Base-by-base conservation (phyloP, 1,140 invertebrate species). In the Cheumatopsyche charites region DNA sequence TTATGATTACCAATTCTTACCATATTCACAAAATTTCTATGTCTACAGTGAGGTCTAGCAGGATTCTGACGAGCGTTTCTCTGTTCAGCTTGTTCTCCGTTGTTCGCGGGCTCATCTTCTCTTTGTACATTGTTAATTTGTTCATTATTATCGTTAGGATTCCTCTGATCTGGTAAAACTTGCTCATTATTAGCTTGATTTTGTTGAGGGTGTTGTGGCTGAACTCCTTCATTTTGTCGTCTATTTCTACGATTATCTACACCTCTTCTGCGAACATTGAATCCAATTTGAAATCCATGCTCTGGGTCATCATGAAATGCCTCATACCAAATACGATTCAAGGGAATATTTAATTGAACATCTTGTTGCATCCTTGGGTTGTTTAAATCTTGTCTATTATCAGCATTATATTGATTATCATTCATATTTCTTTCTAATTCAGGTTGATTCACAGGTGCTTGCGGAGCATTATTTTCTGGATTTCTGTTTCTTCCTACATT, bases 201-300 rank as follows among this genome's bases (percentile, higher is more conserved):
- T 52, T 21, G 21, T 58, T 1, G 21, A 58, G 23, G 17, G 6
- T 58, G 21, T 52, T 7, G 47, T 11, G 17, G 21, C 25, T 23
- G 55, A 0, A 25, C 17, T 58, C 55, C 55, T 25, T 58, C 5
- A 58, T 58, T 58, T 58, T 25, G 23, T 1, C 1, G 55, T 12
- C 11, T 19, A 7, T 19, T 12, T 58, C 55, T 58, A 25, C 17
- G 55, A 23, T 25, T 25, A 9, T 9, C 55, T 23, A 21, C 11
- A 58, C 17, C 55, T 23, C 55, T 58, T 11, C 17, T 12, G 25
- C 21, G 55, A 58, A 58, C 55, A 58, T 58, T 58, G 23, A 58
- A 58, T 25, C 55, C 55, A 25, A 58, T 58, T 58, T 58, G 55
- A 25, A 63, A 63, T 42, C 62, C 15, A 15, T n/a, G 62, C 9